These are phyloP conservation scores for Hippotragus niger DNA, from an alignment of 2,113 vertebrate genomes.

Conservation along the genomic window DNA sequence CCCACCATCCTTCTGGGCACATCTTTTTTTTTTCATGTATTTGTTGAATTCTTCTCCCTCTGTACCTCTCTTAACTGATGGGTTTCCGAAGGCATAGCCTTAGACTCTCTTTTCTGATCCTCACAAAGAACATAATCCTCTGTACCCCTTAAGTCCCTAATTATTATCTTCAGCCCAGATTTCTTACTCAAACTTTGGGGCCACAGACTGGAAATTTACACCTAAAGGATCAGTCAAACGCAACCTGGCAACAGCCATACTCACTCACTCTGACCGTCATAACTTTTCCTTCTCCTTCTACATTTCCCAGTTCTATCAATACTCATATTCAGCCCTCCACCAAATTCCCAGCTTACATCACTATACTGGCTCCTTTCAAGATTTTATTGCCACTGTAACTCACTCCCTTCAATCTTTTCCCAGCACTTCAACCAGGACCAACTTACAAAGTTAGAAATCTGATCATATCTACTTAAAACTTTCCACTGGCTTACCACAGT, in stretches of 20 bases:
- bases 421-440: not conserved
- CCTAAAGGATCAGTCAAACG: not conserved
- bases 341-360: not conserved
- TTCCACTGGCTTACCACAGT: not conserved
- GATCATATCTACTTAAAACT: not conserved
- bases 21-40: not conserved
- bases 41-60: not conserved
- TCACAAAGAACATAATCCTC: not conserved
- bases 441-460: not conserved
- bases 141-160: not conserved
- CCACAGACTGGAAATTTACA: not conserved
- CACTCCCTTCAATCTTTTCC: not conserved
- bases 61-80: not conserved
- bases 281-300: not conserved
- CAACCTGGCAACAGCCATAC: not conserved
- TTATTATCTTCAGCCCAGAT: not conserved
- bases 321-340: not conserved
- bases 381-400: not conserved
- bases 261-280: not conserved
- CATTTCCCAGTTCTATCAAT: not conserved
- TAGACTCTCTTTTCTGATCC: not conserved
- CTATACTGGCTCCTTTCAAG: not conserved
- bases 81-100: not conserved
- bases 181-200: not conserved
- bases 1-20: not conserved